Evolutionary conservation across 2,113 vertebrate species (phyloP).

Genomic region (Tetrao urogallus): DNA sequence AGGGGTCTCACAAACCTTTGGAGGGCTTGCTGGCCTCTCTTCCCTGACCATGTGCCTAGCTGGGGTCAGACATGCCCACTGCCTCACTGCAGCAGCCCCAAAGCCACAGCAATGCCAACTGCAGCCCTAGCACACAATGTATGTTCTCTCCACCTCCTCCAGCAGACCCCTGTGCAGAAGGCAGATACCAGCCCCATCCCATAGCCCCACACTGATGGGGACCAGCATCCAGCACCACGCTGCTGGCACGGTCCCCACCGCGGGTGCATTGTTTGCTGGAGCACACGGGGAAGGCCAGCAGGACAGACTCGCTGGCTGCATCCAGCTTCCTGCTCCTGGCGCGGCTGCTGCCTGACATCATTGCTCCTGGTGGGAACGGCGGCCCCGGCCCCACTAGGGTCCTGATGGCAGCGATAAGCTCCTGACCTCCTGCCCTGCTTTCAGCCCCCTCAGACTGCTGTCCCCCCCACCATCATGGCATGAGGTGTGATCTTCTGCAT

Average conservation of each 20-base stretch:
- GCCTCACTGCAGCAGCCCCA: not conserved
- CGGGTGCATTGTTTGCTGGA: slow-evolving; percentile 7
- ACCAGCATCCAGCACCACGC: fast-evolving
- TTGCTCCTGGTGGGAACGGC: not conserved
- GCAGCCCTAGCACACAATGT: fast-evolving
- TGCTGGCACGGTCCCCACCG: not conserved
- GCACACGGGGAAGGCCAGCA: not conserved
- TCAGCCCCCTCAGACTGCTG: not conserved
- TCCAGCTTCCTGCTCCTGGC: slow-evolving; percentile 53
- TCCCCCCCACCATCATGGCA: not conserved
- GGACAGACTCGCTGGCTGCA: slow-evolving; percentile 61
- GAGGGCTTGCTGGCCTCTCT: not conserved
- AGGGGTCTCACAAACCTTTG: not conserved
- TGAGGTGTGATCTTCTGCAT: not conserved
- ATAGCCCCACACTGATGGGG: fast-evolving
- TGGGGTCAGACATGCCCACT: not conserved
- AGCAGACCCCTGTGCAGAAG: not conserved
- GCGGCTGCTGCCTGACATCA: not conserved
- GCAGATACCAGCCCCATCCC: fast-evolving
- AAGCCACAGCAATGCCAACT: not conserved
- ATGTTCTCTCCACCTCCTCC: not conserved
- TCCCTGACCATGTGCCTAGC: not conserved
- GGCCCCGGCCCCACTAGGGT: not conserved
- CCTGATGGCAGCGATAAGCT: not conserved
- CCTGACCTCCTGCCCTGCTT: not conserved